A percentile compares a stretch with the other conserved stretches of the same genome.
Conservation (phyloP, 2,888 invertebrate genomes). For the Synergus laeviventris region DNA sequence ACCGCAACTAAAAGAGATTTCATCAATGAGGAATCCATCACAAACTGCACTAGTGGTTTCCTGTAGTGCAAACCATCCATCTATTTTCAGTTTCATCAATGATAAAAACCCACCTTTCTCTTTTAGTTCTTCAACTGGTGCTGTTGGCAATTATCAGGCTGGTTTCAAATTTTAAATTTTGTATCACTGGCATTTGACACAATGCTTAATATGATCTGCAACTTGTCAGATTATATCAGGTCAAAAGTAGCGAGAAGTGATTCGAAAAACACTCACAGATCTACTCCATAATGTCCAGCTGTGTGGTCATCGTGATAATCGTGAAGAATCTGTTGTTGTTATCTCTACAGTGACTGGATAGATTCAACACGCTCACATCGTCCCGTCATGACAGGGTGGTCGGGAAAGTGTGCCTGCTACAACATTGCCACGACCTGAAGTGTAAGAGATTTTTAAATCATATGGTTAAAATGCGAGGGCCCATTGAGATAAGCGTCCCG, state of each 20-base stretch:
- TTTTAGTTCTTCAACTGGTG: no score
- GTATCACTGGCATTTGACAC: neutral
- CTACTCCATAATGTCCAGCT: no score
- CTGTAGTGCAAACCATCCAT: no score
- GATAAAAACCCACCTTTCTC: no score
- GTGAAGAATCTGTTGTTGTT: neutral
- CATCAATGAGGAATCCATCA: no score
- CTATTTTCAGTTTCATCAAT: no score
- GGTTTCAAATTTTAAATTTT: neutral
- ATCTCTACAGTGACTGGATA: no score
- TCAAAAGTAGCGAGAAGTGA: constrained; percentile 1
- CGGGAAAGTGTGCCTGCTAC: constrained; percentile 54
- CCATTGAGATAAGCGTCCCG: constrained; percentile 54
- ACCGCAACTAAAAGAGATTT: no score
- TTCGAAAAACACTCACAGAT: neutral
- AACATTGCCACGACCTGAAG: constrained; percentile 42
- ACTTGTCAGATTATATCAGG: constrained; percentile 5
- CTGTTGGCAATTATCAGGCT: neutral
- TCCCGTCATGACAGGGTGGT: no score
- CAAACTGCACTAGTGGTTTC: no score
- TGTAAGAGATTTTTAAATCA: constrained; percentile 41
- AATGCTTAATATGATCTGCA: constrained; percentile 11
- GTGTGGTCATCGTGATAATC: constrained; percentile 28
- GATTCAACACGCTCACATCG: no score
- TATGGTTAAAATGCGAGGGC: constrained; percentile 51